A percentile compares a stretch with the other conserved stretches of the same genome.
phyloP scores from a whole-genome alignment of 2,888 invertebrate species.

The Spilosoma lubricipeda region DNA sequence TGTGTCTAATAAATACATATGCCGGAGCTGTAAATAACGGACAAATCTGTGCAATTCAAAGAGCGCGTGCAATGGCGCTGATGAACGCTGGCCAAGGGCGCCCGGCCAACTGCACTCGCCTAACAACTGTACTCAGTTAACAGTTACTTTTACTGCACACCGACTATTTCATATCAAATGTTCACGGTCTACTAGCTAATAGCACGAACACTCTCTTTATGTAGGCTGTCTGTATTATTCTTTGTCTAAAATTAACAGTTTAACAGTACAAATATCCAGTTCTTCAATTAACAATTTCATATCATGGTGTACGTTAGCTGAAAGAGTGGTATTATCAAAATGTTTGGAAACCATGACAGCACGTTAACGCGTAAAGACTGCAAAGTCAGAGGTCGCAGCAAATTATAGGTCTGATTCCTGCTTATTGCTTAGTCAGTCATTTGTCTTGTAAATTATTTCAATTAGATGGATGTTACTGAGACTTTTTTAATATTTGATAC shows the following conservation, averaged over 20 bases:
- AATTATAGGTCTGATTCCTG: background rate
- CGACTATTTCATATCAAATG: background rate
- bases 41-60: background rate
- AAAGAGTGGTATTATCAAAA: background rate
- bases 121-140: conserved; percentile 7
- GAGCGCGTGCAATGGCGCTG: background rate
- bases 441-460: background rate
- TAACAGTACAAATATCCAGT: background rate
- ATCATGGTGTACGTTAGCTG: background rate
- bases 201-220: conserved; percentile 8
- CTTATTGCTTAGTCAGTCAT: background rate
- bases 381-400: background rate
- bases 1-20: background rate
- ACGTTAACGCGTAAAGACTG: background rate
- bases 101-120: background rate
- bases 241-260: background rate
- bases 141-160: conserved; percentile 5
- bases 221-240: background rate
- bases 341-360: background rate
- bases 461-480: background rate
- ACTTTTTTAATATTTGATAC: too few relatives aligned
- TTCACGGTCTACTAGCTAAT: conserved; percentile 14
- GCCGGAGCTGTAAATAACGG: background rate
- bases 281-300: background rate
- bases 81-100: background rate